Base-by-base conservation (phyloP, 2,888 invertebrate species). In the Cecidostiba fungosa region DNA sequence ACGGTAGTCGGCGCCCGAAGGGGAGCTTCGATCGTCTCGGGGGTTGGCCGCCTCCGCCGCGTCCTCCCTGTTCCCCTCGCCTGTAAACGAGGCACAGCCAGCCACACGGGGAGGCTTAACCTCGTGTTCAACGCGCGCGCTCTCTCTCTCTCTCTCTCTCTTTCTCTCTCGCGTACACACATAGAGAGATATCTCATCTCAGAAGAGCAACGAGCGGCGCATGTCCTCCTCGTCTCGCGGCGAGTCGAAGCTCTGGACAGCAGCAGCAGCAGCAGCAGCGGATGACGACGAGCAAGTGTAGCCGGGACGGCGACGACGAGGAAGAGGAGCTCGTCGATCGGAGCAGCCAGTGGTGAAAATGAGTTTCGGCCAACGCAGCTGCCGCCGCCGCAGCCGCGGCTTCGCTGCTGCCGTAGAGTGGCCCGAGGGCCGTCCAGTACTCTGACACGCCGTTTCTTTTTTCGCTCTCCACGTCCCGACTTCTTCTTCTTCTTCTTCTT, bases 11-110 rank as follows among this genome's bases (percentile, higher is more conserved):
- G 36, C 54, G 70, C 78, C 43, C 54, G 47, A 82, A 32, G 89
- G 89, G 89, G 87, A 89, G 89, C 89, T 90, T 90, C 90, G 90
- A 90, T 90, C 90, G 90, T 87, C 88, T 89, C 87, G 88, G 87
- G 88, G 89, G 88, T 86, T 87, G 87, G 88, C 86, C 84, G 43
- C 59, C 36, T 10, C 59, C 66, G 47, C 14, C 79, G 23, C 74
- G n/a, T 26, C 78, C 59, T 77, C 59, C 29, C 50, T 77, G 29
- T 0, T 19, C 50, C 47, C 36, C 54, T 70, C 23, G 8, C n/a
- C 39, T 66, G 43, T 59, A 47, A 70, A 47, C 70, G 69, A 50
- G 66, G 23, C 77, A 54, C 19, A 77, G 70, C n/a, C n/a, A n/a
- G n/a, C n/a, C 54, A 23, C 54, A 47, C 59, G 79, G 29, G 12